Evolutionary conservation across 2,113 vertebrate genomes (phyloP), one percentile per base, ranked within the genome.

Genomic region (Tupaia tana): DNA sequence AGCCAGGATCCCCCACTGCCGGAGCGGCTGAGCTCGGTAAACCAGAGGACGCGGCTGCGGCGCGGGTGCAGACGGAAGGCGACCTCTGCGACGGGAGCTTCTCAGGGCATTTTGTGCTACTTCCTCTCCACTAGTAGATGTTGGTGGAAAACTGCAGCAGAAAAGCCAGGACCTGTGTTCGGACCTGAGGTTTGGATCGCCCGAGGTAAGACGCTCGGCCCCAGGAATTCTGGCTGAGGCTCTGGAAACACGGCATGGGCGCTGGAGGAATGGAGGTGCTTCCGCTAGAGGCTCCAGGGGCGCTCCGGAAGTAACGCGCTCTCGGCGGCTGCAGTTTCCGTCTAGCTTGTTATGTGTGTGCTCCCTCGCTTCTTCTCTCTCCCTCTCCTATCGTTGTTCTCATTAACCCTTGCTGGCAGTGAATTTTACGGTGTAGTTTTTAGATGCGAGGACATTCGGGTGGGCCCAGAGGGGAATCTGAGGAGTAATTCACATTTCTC

Each of bases 321-420:
- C 6, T 22, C 75, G 7, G 1, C 56, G 3, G 0, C 43, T 11
- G 22, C 3, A 4, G 2, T 15, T 58, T 58, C 34, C 54, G 34
- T 52, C 20, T 6, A n/a, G 6, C 19, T 24, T 9, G 24, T 4
- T 2, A 3, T 20, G 27, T 15, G 8, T 15, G 2, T 19, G 34
- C 31, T 54, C 58, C 34, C 25, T 59, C 7, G 16, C 16, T 31
- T 8, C 77, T 71, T 80, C 25, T 73, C 24, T 29, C 43, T 19
- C 52, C 69, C 81, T 20, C 20, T 66, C 61, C 7, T 34, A 11
- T 6, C 27, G 25, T 22, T 56, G n/a, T 54, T n/a, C 67, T 81
- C 9, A 29, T n/a, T 54, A 24, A 22, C 22, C 79, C 20, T 3
- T 61, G 8, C 52, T 15, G 24, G 12, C 29, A 34, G 18, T 16